Percentiles rank a stretch among this genome's conserved stretches.
phyloP scores from a whole-genome alignment of 2,113 vertebrate genomes.

The Empidonax alnorum region DNA sequence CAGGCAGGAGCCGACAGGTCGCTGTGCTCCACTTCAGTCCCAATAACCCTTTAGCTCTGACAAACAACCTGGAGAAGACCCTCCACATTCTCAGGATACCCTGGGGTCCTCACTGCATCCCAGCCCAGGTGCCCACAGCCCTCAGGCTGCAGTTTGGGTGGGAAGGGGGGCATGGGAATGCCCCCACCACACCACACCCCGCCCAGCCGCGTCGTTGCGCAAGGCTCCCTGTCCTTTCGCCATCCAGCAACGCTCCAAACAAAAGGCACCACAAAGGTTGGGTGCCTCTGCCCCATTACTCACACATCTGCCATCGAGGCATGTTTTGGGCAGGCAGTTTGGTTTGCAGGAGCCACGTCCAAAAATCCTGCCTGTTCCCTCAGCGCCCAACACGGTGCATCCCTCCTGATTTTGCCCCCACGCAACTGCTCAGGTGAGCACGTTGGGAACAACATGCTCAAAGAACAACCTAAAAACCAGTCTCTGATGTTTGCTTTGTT shows the following conservation, averaged over 20 bases:
- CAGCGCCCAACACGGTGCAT: fast-evolving
- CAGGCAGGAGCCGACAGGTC: not conserved
- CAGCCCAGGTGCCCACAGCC: not conserved
- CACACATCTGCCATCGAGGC: fast-evolving
- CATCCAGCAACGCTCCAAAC: not conserved
- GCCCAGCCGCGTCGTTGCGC: fast-evolving
- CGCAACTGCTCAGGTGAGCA: not conserved
- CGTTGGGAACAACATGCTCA: too few species aligned
- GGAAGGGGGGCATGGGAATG: not conserved
- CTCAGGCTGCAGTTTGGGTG: not conserved
- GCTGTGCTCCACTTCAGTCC: not conserved
- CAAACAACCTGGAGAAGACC: not conserved
- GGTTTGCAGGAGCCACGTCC: not conserved
- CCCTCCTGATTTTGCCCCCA: not conserved
- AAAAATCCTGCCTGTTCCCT: not conserved
- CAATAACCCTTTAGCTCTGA: not conserved
- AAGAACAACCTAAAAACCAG: not conserved
- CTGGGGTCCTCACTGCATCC: not conserved
- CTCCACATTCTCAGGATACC: not conserved
- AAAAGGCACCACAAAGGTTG: fast-evolving
- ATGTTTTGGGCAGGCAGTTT: fast-evolving
- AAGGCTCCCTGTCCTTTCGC: not conserved
- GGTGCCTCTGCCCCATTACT: not conserved
- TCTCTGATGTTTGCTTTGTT: not conserved
- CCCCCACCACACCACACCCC: fast-evolving